Percentiles rank a stretch among this genome's conserved stretches.
These are phyloP conservation scores for Ciconia boyciana DNA, from an alignment of 2,113 vertebrate genomes.

Conservation along the genomic window DNA sequence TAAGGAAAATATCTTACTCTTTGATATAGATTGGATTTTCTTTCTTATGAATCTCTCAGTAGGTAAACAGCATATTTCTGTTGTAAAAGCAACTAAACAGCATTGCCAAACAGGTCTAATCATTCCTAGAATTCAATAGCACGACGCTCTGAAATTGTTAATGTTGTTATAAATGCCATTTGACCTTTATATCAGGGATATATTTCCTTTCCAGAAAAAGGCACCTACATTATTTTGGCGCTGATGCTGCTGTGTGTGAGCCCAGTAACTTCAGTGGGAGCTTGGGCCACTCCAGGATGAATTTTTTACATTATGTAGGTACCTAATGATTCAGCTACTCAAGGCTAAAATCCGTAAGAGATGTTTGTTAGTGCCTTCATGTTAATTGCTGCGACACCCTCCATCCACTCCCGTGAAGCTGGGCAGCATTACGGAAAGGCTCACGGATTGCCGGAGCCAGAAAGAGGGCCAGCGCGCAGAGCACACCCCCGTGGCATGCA, in stretches of 20 bases:
- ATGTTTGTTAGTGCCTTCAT: neutral
- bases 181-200: neutral
- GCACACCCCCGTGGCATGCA: neutral
- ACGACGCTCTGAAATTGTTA: conserved; percentile 37
- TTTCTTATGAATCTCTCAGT: conserved; percentile 64
- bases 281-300: neutral
- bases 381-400: neutral
- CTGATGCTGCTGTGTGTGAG: neutral
- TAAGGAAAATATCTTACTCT: conserved; percentile 70
- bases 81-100: conserved; percentile 24
- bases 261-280: neutral
- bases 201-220: neutral
- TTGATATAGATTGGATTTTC: conserved; percentile 58
- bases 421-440: neutral
- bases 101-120: conserved; percentile 25
- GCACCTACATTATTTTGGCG: neutral
- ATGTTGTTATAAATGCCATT: conserved; percentile 43
- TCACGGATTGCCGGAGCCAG: neutral
- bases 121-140: conserved; percentile 42
- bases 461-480: neutral
- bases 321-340: neutral
- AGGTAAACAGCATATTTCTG: conserved; percentile 50
- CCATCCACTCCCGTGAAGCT: neutral
- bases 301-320: neutral
- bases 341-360: neutral